A percentile compares a stretch with the other conserved stretches of the same genome.
phyloP scores from a whole-genome alignment of 2,888 invertebrate species.

The Pyrochroa serraticornis region DNA sequence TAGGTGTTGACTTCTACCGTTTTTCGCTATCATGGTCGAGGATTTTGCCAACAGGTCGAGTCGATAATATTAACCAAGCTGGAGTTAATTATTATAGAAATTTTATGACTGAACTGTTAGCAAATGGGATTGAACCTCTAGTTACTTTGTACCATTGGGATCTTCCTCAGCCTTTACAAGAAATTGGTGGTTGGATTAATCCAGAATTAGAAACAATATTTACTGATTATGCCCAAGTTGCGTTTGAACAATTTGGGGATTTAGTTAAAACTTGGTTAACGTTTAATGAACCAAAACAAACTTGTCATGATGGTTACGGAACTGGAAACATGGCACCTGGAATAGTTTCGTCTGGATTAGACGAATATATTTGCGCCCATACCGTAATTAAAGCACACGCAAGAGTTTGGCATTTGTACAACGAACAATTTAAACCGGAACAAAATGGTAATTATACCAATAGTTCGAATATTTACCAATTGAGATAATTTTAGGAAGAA shows the following conservation, averaged over 20 bases:
- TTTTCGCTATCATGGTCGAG: slow-evolving; percentile 35
- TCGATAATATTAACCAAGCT: slow-evolving; percentile 67
- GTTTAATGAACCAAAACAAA: slow-evolving; percentile 62
- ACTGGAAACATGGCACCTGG: slow-evolving; percentile 61
- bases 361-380: slow-evolving; percentile 69
- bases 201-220: slow-evolving; percentile 67
- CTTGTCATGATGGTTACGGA: slow-evolving; percentile 61
- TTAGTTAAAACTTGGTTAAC: slow-evolving; percentile 69
- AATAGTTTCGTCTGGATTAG: slow-evolving; percentile 61
- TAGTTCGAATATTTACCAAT: not conserved
- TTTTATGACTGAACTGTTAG: slow-evolving; percentile 72
- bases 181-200: slow-evolving; percentile 69
- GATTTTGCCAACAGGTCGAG: slow-evolving; percentile 64
- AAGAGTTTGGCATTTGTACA: slow-evolving; percentile 68
- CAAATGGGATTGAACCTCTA: slow-evolving; percentile 54
- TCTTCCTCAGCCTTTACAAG: slow-evolving; percentile 42
- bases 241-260: slow-evolving; percentile 62
- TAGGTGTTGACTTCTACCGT: slow-evolving; percentile 64
- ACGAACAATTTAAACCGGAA: slow-evolving; percentile 62
- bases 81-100: slow-evolving; percentile 78
- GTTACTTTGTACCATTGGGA: slow-evolving; percentile 44
- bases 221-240: slow-evolving; percentile 63
- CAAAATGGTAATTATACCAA: slow-evolving; percentile 60
- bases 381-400: slow-evolving; percentile 72
- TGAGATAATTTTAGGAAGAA: slow-evolving; percentile 18